Conservation (phyloP, 2,797 vertebrate genomes). For the Notolepis coatsorum region DNA sequence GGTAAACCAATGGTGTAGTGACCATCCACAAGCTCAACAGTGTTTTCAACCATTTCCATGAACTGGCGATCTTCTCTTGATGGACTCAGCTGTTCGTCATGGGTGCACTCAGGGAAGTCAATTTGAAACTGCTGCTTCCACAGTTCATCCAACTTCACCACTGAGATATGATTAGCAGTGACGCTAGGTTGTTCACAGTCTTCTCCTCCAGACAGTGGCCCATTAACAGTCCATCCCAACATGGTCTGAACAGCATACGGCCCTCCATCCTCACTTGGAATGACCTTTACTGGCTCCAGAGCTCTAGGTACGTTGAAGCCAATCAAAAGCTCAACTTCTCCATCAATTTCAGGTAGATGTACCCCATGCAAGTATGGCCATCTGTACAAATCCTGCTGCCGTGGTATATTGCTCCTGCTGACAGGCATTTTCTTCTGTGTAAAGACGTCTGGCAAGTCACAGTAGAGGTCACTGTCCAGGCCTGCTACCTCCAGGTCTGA, state of each 20-base stretch:
- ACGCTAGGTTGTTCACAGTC: too few relatives aligned
- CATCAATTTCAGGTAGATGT: too few relatives aligned
- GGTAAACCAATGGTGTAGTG: constrained; percentile 18
- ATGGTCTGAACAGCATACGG: neutral
- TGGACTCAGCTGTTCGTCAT: constrained; percentile 19
- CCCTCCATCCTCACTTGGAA: neutral
- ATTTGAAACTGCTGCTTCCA: constrained; percentile 22
- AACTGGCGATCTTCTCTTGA: constrained; percentile 25
- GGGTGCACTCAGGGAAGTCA: constrained; percentile 17
- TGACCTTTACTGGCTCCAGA: neutral
- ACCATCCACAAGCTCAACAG: neutral
- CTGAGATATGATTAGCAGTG: too few relatives aligned
- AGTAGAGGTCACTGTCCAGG: too few relatives aligned
- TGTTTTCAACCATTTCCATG: constrained; percentile 1
- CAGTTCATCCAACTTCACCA: constrained; percentile 18
- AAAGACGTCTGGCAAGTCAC: too few relatives aligned
- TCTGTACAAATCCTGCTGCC: too few relatives aligned
- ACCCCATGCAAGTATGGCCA: too few relatives aligned
- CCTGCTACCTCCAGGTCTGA: too few relatives aligned
- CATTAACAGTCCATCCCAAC: constrained; percentile 16
- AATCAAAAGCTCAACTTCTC: too few relatives aligned
- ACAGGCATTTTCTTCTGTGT: too few relatives aligned
- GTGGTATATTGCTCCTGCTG: too few relatives aligned
- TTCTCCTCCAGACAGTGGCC: neutral
- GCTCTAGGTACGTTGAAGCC: neutral